A percentile compares a stretch with the other conserved stretches of the same genome.
Evolutionary conservation across 2,888 invertebrate species (phyloP).

Genomic region (Elegia similella): DNA sequence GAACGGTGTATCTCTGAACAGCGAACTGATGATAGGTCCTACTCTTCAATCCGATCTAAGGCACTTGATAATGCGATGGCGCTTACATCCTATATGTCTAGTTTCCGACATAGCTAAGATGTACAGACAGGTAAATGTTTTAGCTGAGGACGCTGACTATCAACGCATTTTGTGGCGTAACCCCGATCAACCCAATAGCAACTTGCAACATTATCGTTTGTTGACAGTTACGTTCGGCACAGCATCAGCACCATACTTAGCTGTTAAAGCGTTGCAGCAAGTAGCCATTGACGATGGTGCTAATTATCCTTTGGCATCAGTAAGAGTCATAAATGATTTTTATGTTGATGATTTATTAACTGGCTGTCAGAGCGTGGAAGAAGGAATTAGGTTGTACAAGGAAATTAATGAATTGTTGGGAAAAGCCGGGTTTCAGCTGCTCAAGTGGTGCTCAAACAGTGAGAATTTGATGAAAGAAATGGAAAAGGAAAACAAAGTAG

Average conservation of each 20-base stretch:
- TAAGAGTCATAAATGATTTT: slow-evolving; percentile 25
- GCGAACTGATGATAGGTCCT: too few relatives aligned
- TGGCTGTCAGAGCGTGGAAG: slow-evolving; percentile 28
- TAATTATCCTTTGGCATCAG: slow-evolving; percentile 29
- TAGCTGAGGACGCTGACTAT: slow-evolving; percentile 28
- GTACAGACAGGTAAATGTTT: slow-evolving; percentile 36
- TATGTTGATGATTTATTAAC: slow-evolving; percentile 34
- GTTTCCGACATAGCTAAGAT: slow-evolving; percentile 39
- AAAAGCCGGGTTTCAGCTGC: slow-evolving; percentile 37
- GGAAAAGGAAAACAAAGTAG: not conserved
- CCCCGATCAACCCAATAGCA: not conserved
- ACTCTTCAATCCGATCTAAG: too few relatives aligned
- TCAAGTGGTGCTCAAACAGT: slow-evolving; percentile 35
- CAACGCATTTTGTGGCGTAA: slow-evolving; percentile 31
- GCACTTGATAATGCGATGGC: slow-evolving; percentile 34
- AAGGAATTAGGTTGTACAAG: slow-evolving; percentile 26
- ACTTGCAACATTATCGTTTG: slow-evolving; percentile 27
- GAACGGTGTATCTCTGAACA: too few relatives aligned
- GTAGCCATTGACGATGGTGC: slow-evolving; percentile 30
- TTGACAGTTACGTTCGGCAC: slow-evolving; percentile 37
- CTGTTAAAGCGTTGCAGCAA: slow-evolving; percentile 34
- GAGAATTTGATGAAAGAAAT: slow-evolving; percentile 22
- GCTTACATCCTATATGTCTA: slow-evolving; percentile 28
- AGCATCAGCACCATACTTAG: slow-evolving; percentile 35
- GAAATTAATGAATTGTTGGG: slow-evolving; percentile 33